Base-by-base conservation (phyloP, 2,797 vertebrate species). In the Epinephelus awoara region DNA sequence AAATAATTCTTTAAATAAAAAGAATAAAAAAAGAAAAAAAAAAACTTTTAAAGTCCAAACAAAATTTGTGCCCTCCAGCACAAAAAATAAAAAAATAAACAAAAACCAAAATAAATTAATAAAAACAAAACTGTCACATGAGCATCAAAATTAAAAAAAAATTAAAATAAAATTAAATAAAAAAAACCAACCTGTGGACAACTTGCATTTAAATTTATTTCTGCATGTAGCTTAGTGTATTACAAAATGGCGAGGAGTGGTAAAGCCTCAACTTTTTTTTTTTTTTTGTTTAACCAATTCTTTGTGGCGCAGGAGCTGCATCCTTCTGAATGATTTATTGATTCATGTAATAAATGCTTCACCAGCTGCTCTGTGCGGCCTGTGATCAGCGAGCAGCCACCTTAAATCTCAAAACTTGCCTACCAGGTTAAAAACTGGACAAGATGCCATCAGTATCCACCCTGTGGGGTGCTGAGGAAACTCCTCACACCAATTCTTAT, bases 31-130 rank as follows among this genome's bases (percentile, higher is more conserved):
- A 14, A 40, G 14, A 8, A 12, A 58, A 72, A 90, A 93, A 91
- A 95, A 93, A 95, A 95, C 94, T 95, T 96, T 93, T 96, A 94
- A 96, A 96, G 94, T 95, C 93, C 91, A 94, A 95, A 93, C 34
- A 94, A 81, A 86, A 94, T 94, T 95, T 95, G 95, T 94, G 94
- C 94, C 84, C 17, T 12, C 3, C 9, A 15, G 93, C 93, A 95
- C 96, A 95, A 93, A 94, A 93, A 82, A 81, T 77, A 17, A 67
- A 55, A 44, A 55, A 76, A 61, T 27, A 87, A 76, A 71, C 72
- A 75, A 83, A 77, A 79, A 88, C 76, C 62, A 63, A 87, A 85
- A 75, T 55, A 70, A 85, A 76, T 65, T 84, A 79, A 84, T 69
- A 68, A 88, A 83, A 64, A 75, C 17, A 82, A 81, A 86, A 89